These are phyloP conservation scores for Spisula subtruncata DNA, from an alignment of 2,888 invertebrate genomes.

Conservation along the genomic window DNA sequence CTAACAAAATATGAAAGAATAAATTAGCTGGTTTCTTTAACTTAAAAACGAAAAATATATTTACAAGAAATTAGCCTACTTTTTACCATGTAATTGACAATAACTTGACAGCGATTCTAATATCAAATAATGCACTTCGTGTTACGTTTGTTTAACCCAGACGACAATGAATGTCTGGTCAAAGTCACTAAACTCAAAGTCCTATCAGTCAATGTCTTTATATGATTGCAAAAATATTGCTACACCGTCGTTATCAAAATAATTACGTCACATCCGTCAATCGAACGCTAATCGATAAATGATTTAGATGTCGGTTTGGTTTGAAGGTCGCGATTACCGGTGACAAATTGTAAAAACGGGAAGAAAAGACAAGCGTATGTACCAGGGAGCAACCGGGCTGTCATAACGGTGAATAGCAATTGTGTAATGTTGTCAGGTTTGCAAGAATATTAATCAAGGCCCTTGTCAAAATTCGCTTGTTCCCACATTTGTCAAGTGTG, in stretches of 20 bases:
- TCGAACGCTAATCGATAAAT: conserved; percentile 64
- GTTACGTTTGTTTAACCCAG: neutral
- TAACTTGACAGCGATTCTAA: too few relatives aligned
- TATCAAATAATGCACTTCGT: neutral
- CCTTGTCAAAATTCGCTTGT: conserved; percentile 57
- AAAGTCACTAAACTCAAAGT: conserved; percentile 33
- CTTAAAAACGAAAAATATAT: too few relatives aligned
- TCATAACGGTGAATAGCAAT: conserved; percentile 44
- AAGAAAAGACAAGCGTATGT: conserved; percentile 47
- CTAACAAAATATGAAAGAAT: too few relatives aligned
- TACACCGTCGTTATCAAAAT: conserved; percentile 54
- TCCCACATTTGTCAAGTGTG: conserved; percentile 66
- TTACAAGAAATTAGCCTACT: too few relatives aligned
- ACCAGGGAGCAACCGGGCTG: conserved; percentile 48
- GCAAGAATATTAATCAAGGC: conserved; percentile 49
- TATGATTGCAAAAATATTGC: conserved; percentile 18
- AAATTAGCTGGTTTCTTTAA: too few relatives aligned
- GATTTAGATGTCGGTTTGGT: conserved; percentile 58
- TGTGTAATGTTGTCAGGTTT: conserved; percentile 54
- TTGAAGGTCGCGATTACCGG: conserved; percentile 33
- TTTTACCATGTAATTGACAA: too few relatives aligned
- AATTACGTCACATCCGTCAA: conserved; percentile 57
- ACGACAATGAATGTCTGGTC: conserved; percentile 28
- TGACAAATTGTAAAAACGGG: conserved; percentile 50
- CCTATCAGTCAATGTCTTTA: conserved; percentile 53